Percentiles rank a stretch among this genome's conserved stretches.
Conservation (phyloP, 2,113 vertebrate species). For the Ciconia stormi region DNA sequence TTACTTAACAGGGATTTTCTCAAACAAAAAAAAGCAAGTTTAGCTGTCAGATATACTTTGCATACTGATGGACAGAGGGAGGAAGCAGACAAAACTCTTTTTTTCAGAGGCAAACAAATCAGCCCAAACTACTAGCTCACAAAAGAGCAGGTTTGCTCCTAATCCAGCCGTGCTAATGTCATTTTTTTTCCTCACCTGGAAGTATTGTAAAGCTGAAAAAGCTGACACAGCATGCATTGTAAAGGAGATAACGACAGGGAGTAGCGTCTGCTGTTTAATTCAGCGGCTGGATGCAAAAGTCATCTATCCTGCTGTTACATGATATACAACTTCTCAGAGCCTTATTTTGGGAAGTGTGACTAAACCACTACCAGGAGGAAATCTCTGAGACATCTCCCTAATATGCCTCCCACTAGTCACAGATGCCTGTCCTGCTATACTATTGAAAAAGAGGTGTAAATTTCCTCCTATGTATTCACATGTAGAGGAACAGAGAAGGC, state of each 20-base stretch:
- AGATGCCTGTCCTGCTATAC: background rate
- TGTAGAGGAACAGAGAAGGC: background rate
- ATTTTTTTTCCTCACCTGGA: background rate
- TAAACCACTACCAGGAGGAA: background rate
- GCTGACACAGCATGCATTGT: background rate
- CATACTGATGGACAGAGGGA: background rate
- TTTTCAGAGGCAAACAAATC: background rate
- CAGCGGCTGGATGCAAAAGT: background rate
- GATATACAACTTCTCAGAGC: background rate
- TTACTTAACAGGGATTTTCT: background rate
- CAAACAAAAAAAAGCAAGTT: background rate
- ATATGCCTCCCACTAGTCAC: background rate
- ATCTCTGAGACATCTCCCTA: background rate
- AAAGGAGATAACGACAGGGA: background rate
- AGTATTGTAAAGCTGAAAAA: background rate
- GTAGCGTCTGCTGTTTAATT: background rate
- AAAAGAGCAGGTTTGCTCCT: background rate
- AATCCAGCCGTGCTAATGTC: background rate
- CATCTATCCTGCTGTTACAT: background rate
- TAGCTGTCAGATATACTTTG: background rate
- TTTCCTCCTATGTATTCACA: rapidly evolving
- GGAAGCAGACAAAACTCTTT: background rate
- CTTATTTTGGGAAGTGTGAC: background rate
- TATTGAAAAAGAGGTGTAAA: background rate
- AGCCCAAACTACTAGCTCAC: background rate